phyloP scores from a whole-genome alignment of 2,888 invertebrate genomes.

The Protula sp. region DNA sequence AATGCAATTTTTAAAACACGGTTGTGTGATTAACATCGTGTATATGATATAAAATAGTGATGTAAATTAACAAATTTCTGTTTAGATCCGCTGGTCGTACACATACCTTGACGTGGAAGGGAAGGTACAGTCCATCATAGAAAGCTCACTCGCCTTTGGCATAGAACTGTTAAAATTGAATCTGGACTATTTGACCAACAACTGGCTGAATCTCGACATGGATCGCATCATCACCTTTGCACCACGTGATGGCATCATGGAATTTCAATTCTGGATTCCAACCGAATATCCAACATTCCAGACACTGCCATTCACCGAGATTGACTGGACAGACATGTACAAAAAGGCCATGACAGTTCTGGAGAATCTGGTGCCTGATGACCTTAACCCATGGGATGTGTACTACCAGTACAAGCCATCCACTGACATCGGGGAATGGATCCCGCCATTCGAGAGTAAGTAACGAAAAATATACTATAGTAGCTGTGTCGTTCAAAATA shows the following conservation, averaged over 20 bases:
- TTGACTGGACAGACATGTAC: not conserved
- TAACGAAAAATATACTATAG: not conserved
- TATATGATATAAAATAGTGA: no score
- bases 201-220: not conserved
- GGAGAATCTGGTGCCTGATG: not conserved
- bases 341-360: not conserved
- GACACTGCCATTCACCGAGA: not conserved
- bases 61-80: no score
- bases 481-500: no score
- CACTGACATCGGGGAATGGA: slow-evolving; percentile 68
- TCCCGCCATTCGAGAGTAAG: slow-evolving; percentile 59
- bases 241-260: slow-evolving; percentile 39
- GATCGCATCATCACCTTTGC: slow-evolving; percentile 29
- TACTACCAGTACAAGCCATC: slow-evolving; percentile 74
- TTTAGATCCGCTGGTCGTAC: not conserved
- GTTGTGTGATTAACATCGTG: no score
- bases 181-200: not conserved
- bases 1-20: no score
- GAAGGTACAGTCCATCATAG: not conserved
- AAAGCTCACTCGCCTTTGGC: not conserved
- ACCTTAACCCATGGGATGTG: slow-evolving; percentile 65
- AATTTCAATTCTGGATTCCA: slow-evolving; percentile 37
- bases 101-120: not conserved
- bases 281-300: slow-evolving; percentile 4
- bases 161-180: not conserved